These are phyloP conservation scores for Mixornis gularis DNA, from an alignment of 2,113 vertebrate genomes.

Conservation along the genomic window DNA sequence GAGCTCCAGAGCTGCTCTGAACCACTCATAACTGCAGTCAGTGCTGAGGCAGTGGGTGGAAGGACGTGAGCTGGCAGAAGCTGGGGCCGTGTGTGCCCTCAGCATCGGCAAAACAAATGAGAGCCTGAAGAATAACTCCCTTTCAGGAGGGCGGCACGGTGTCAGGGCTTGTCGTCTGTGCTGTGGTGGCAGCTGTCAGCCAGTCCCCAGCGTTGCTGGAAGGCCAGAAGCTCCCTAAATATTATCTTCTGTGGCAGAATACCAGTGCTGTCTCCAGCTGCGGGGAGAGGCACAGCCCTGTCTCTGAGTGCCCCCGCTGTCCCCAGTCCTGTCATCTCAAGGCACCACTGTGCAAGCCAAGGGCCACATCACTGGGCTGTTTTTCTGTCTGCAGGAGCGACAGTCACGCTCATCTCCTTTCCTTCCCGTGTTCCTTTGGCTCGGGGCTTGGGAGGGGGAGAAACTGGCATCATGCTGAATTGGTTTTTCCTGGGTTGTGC, in stretches of 20 bases:
- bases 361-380: background rate
- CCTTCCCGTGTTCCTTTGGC: background rate
- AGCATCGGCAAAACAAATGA: background rate
- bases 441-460: background rate
- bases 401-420: rapidly evolving
- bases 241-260: slow-evolving; percentile 5
- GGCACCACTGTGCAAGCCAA: background rate
- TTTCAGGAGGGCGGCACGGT: background rate
- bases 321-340: background rate
- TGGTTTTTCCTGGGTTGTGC: background rate
- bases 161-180: background rate
- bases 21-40: background rate
- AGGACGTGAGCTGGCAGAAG: background rate
- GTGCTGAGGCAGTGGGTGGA: background rate
- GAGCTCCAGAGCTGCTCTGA: slow-evolving; percentile 6
- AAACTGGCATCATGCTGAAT: background rate
- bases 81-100: background rate
- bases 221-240: slow-evolving; percentile 25
- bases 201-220: background rate
- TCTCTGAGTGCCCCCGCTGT: background rate
- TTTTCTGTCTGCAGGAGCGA: background rate
- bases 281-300: background rate
- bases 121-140: background rate
- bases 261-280: background rate
- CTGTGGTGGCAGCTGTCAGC: slow-evolving; percentile 25